Evolutionary conservation across 2,888 invertebrate genomes (phyloP), one percentile per base, ranked within the genome.

Genomic region (Chloroclystis v-ata): DNA sequence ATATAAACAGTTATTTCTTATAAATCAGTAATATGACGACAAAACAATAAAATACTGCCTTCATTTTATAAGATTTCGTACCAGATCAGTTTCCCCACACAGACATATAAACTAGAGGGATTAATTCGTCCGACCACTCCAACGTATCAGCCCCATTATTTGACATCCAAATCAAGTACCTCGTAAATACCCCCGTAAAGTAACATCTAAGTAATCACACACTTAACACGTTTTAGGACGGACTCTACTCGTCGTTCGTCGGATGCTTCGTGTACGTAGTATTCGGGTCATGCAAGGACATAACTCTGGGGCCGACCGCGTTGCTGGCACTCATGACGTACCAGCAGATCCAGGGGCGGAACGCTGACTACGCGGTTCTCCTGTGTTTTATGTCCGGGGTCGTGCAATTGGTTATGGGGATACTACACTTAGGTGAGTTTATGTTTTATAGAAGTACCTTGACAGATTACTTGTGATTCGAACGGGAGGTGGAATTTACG

Each of bases 241-340:
- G 98, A 2, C 89, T 98, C 39, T 98, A 98, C 84, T 97, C 97
- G 0, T 95, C 97, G 1, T 98, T 98, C 79, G 91, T 97, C 82
- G 97, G 97, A 1, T 97, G 97, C 67, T 95, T 98, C 75, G 91
- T 98, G 28, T 98, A 98, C 83, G 92, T 94, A 39, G 77, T 97
- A 49, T 92, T 98, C 61, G 98, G 98, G 16, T 95, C 96, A 38
- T 94, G 94, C 70, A 94, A 94, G 59, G 95, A 95, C 70, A 95
- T 95, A 47, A 95, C 95, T 4, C 92, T 95, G 49, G 95, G 98
- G 5, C 97, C 98, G 1, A 97, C 97, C 0, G 97, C 98, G n/a
- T 89, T 97, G 45, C 92, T 98, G 91, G 94, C 97, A 0, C 89
- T 98, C 25, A 95, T 98, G 94, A 97, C 97, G 0, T 92, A 93